Evolutionary conservation across 1,140 invertebrate genomes (phyloP), one percentile per base, ranked within the genome.

Genomic region (Drosophila lowei): DNA sequence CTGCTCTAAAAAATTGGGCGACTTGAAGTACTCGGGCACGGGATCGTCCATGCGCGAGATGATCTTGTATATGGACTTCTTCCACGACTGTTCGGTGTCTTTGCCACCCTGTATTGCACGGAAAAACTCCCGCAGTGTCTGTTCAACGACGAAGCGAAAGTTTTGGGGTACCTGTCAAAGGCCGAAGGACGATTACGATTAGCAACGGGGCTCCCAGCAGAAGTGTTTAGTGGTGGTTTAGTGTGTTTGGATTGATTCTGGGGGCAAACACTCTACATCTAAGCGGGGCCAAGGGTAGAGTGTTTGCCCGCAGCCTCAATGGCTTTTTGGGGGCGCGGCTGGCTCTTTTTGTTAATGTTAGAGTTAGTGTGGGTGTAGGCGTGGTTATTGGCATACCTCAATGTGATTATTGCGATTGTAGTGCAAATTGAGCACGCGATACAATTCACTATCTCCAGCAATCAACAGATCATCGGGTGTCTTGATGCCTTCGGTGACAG

Each of bases 331-430:
- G 58, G 53, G 46, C 21, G 15, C 18, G 18, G 2, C 18, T 18
- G 18, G 18, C 2, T 18, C 18, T 44, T 34, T 50, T 65, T 65
- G 72, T 77, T 64, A 57, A 55, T 76, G 53, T 75, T 60, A 25
- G 42, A 62, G 70, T 62, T 59, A 67, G 68, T 73, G 46, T 68
- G 58, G 49, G n/a, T 52, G 55, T 60, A 55, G 44, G 49, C 56
- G 68, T 67, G 49, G 60, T 89, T 68, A 88, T 88, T 52, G 47
- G 78, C 77, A 94, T 94, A 99, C 99, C 97, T 99, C 98, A 93
- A 99, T 98, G 94, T 99, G 98, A 94, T 99, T 99, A 93, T 99
- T 99, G 92, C 98, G 94, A 94, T 99, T 99, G 94, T 99, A 99
- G 92, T 99, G 99, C 67, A 99, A 95, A 93, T 99, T 99, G 79